Conservation (phyloP, 2,797 vertebrate species). For the Thripadectes ignobilis region DNA sequence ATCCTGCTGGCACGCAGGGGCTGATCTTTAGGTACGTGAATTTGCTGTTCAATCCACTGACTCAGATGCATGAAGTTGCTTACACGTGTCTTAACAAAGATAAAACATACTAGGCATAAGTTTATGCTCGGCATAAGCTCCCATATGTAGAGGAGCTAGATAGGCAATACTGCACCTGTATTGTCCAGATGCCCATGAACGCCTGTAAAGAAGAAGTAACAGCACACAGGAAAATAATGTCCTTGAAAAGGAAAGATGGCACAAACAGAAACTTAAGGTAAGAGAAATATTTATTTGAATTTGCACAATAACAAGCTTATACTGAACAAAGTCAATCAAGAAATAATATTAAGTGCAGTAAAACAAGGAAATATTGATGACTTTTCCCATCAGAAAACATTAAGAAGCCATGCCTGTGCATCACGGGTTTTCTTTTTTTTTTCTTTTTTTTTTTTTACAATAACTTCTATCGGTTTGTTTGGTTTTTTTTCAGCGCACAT, state of each 20-base stretch:
- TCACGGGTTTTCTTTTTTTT: slow-evolving; percentile 49
- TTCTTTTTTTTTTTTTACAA: slow-evolving; percentile 57
- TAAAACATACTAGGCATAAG: not conserved
- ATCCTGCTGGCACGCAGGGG: rapidly evolving
- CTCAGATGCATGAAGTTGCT: not conserved
- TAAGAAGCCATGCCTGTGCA: slow-evolving; percentile 81
- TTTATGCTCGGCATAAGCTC: not conserved
- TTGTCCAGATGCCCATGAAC: not conserved
- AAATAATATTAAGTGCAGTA: slow-evolving; percentile 85
- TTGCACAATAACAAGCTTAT: slow-evolving; percentile 93
- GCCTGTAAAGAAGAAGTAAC: not conserved
- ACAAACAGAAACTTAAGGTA: slow-evolving; percentile 68
- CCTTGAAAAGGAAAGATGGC: not conserved
- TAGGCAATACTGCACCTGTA: too few relatives aligned
- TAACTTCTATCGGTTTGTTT: slow-evolving; percentile 42
- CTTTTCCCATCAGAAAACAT: slow-evolving; percentile 82
- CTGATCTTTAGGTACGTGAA: not conserved
- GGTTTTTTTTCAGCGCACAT: slow-evolving; percentile 57
- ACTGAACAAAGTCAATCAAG: slow-evolving; percentile 82
- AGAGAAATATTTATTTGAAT: slow-evolving; percentile 99
- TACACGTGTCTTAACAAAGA: not conserved
- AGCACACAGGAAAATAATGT: not conserved
- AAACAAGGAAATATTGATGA: slow-evolving; percentile 88
- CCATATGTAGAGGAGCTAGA: not conserved
- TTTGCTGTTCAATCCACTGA: not conserved